Conservation (phyloP, 2,888 invertebrate genomes). For the Epinotia brunnichana region DNA sequence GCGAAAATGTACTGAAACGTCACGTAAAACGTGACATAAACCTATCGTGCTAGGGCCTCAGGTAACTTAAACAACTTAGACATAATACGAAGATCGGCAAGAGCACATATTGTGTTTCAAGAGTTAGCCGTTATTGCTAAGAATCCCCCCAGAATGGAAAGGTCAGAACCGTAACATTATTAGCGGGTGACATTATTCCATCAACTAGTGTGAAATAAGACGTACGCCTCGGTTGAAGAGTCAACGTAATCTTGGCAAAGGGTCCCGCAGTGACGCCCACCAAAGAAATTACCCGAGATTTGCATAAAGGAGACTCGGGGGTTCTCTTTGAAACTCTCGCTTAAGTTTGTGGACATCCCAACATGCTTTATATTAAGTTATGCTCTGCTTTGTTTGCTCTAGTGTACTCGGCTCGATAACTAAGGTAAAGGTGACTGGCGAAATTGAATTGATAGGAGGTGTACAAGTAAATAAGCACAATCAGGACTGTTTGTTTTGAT, state of each 20-base stretch:
- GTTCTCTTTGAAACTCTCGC: conserved; percentile 74
- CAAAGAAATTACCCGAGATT: conserved; percentile 79
- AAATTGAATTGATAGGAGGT: conserved; percentile 8
- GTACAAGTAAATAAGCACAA: background rate
- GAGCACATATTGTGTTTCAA: background rate
- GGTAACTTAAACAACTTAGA: background rate
- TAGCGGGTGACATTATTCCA: conserved; percentile 31
- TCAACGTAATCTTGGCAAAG: conserved; percentile 74
- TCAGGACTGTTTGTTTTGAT: background rate
- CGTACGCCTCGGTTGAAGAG: conserved; percentile 65
- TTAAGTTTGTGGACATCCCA: conserved; percentile 74
- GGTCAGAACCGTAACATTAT: conserved; percentile 20
- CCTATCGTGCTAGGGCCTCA: too few species aligned
- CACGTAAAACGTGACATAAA: too few species aligned
- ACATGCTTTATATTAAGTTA: conserved; percentile 76
- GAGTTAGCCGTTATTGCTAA: background rate
- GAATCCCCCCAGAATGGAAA: background rate
- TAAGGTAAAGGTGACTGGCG: conserved; percentile 49
- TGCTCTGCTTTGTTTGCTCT: conserved; percentile 53
- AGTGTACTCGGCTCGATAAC: conserved; percentile 61
- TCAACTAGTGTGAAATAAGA: conserved; percentile 63
- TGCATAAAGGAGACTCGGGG: conserved; percentile 79
- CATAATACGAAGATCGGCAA: too few species aligned
- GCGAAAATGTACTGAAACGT: too few species aligned
- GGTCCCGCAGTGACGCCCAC: conserved; percentile 73